phyloP scores from a whole-genome alignment of 2,797 vertebrate species.

The Heteromormyrus szaboi region DNA sequence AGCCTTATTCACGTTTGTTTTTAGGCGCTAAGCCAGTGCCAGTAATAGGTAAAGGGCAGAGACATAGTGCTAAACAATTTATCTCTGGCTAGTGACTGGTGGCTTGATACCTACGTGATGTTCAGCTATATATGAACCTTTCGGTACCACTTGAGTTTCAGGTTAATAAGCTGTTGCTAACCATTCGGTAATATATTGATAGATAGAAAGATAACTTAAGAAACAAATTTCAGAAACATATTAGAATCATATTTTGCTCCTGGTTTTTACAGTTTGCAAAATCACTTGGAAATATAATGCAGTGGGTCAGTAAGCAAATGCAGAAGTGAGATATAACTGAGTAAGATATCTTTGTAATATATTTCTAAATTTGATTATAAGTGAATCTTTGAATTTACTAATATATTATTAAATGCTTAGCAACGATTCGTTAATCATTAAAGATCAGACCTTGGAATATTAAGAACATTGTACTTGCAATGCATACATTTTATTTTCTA shows the following conservation, averaged over 20 bases:
- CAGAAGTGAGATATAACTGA: not conserved
- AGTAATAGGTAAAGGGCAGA: slow-evolving; percentile 17
- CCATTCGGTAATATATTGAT: not conserved
- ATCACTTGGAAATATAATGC: not conserved
- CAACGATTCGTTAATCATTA: not conserved
- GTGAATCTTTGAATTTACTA: not conserved
- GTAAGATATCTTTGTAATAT: not conserved
- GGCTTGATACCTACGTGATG: slow-evolving; percentile 9
- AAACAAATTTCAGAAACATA: not conserved
- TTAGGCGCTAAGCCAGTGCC: slow-evolving; percentile 6
- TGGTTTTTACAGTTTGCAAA: not conserved
- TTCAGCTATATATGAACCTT: slow-evolving; percentile 10
- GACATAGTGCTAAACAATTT: slow-evolving; percentile 13
- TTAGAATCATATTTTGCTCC: not conserved
- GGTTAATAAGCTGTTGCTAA: not conserved
- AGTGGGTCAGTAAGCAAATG: not conserved
- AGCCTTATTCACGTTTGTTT: slow-evolving; percentile 15
- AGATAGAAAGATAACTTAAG: not conserved
- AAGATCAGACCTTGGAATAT: not conserved
- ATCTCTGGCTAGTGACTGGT: slow-evolving; percentile 14
- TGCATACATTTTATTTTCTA: not conserved
- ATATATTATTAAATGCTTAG: not conserved
- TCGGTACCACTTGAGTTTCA: not conserved
- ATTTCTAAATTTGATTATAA: not conserved
- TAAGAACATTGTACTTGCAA: not conserved